Percentiles rank a stretch among this genome's conserved stretches.
Conservation (phyloP, 2,113 vertebrate species). For the Lipophrys pholis region DNA sequence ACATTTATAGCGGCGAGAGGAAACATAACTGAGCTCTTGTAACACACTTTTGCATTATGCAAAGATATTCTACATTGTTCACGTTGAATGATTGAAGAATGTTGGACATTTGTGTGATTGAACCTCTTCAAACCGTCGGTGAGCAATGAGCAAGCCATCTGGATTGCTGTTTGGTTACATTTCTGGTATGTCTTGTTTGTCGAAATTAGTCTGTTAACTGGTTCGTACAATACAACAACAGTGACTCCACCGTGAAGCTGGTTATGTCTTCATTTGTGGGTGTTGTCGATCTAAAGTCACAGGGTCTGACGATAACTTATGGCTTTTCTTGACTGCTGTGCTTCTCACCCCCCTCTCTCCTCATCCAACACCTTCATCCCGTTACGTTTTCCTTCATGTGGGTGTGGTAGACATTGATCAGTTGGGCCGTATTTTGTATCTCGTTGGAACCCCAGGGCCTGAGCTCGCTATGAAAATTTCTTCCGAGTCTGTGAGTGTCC, state of each 20-base stretch:
- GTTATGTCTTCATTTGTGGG: too few relatives aligned
- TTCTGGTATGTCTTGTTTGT: neutral
- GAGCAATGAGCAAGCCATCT: too few relatives aligned
- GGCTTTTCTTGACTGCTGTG: constrained; percentile 2
- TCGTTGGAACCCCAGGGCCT: constrained; percentile 95
- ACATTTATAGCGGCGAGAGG: neutral
- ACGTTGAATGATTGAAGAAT: neutral
- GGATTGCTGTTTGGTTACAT: neutral
- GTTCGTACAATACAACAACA: neutral
- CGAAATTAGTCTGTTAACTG: neutral
- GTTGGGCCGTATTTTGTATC: constrained; percentile 98
- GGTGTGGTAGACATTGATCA: constrained; percentile 98
- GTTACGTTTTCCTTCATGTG: constrained; percentile 97
- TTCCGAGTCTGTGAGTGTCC: constrained; percentile 95
- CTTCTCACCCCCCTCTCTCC: constrained; percentile 38
- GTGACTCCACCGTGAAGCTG: too few relatives aligned
- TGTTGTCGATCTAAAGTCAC: too few relatives aligned
- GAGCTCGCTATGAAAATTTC: constrained; percentile 99
- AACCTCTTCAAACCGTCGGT: too few relatives aligned
- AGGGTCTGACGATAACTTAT: too few relatives aligned
- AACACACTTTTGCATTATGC: neutral
- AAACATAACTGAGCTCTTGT: neutral
- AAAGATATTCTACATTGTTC: neutral
- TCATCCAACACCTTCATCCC: constrained; percentile 35
- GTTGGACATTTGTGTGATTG: too few relatives aligned